These are phyloP conservation scores for Ochotona curzoniae DNA, from an alignment of 2,113 vertebrate species.

Conservation along the genomic window DNA sequence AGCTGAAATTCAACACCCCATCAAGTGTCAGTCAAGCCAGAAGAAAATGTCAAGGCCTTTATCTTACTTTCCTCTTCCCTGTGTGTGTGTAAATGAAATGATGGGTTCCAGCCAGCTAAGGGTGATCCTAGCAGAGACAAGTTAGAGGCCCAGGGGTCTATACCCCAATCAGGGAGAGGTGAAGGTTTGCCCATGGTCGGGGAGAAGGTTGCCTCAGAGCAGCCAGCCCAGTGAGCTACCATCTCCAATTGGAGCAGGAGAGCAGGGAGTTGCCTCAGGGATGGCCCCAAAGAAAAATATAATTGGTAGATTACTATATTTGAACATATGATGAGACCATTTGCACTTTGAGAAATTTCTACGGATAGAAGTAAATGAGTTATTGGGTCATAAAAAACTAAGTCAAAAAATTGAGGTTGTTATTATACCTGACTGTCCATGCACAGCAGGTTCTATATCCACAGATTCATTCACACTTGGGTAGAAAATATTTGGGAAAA, in stretches of 20 bases:
- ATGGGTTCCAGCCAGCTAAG: background rate
- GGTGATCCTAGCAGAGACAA: background rate
- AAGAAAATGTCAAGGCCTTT: background rate
- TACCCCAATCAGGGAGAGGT: background rate
- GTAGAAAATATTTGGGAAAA: too few relatives aligned
- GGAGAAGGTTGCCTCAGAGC: background rate
- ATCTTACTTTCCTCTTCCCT: background rate
- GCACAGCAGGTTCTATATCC: too few relatives aligned
- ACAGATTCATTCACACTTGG: too few relatives aligned
- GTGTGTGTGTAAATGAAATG: background rate
- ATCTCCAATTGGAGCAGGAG: background rate
- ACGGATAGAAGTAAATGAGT: background rate
- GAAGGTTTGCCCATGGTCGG: accelerated
- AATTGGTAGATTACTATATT: background rate
- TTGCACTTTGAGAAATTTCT: background rate
- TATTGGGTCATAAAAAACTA: background rate
- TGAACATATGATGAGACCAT: background rate
- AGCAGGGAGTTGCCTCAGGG: background rate
- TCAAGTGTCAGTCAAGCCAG: background rate
- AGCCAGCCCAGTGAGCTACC: background rate
- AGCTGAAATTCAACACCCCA: background rate
- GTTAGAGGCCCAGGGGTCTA: background rate
- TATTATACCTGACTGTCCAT: background rate
- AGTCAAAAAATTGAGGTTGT: conserved; percentile 11
- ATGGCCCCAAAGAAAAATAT: background rate